Evolutionary conservation across 1,140 invertebrate genomes (phyloP).

Genomic region (Apocrypta bakeri): DNA sequence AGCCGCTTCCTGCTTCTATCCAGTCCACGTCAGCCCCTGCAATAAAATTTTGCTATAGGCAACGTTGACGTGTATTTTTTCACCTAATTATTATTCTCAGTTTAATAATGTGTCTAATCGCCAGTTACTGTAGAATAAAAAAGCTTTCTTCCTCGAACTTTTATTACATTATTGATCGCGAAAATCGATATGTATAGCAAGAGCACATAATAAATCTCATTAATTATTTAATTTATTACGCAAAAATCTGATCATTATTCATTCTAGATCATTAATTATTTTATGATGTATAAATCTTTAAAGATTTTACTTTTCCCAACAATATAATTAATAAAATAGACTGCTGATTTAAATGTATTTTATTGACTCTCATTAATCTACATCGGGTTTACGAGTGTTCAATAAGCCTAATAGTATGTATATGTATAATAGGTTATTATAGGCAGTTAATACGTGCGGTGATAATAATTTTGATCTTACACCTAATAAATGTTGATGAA

Average conservation of each 20-base stretch:
- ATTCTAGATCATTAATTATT: too few relatives aligned
- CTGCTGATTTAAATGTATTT: background rate
- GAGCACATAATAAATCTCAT: background rate
- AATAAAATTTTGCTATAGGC: slow-evolving; percentile 31
- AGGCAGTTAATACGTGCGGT: too few relatives aligned
- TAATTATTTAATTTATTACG: background rate
- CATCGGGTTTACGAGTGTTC: too few relatives aligned
- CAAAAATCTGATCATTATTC: background rate
- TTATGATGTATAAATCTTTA: too few relatives aligned
- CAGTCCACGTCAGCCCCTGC: slow-evolving; percentile 82
- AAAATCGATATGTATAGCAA: background rate
- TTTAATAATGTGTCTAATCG: too few relatives aligned
- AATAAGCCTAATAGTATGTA: too few relatives aligned
- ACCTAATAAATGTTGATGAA: too few relatives aligned
- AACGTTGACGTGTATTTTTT: too few relatives aligned
- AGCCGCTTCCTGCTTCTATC: slow-evolving; percentile 80
- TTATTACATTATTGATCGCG: background rate
- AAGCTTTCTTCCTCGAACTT: background rate
- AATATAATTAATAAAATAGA: too few relatives aligned
- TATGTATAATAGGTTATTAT: too few relatives aligned
- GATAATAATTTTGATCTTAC: too few relatives aligned
- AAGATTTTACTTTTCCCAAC: background rate
- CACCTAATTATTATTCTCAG: too few relatives aligned
- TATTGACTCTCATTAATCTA: background rate
- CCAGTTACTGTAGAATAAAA: background rate